Evolutionary conservation across 2,113 vertebrate genomes (phyloP), one percentile per base, ranked within the genome.

Genomic region (Alouatta palliata): DNA sequence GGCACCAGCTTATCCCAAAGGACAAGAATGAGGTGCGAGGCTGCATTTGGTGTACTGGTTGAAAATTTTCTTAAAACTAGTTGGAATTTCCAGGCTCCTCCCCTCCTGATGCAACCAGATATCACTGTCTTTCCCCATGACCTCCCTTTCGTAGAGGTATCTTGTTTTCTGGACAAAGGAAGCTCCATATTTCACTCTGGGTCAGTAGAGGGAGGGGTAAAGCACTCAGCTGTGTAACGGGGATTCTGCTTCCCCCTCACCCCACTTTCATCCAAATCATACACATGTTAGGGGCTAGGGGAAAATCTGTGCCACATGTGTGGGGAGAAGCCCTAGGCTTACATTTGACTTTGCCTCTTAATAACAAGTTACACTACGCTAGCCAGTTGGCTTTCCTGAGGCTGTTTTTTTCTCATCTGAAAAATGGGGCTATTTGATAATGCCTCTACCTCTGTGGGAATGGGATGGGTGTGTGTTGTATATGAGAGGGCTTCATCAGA

Each of bases 371-470:
- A 79, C 14, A 14, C 45, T 32, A 1, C 4, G 16, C 30, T 54
- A 23, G 32, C 32, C 83, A 40, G 75, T 11, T 8, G 25, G 21
- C 14, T 37, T 87, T 35, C 66, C 52, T 40, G 30, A 25, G 12
- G 32, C 8, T 6, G 16, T n/a, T 64, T 95, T 47, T 64, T 32
- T 64, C 54, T 82, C 43, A 45, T 77, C 58, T 92, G 73, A 56
- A 71, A 89, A 73, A 77, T 8, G 87, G 58, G 30, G 23, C 79
- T 52, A 10, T 64, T 49, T 35, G 66, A 25, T 49, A 11, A 52
- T 17, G 4, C 19, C 32, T 30, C 32, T 30, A 16, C 54, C 43
- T 54, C n/a, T 0, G 0, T 14, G 58, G 77, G 11, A 30, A 0
- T 23, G 73, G 49, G 8, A 68, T n/a, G 30, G 20, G 27, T 6